phyloP scores from a whole-genome alignment of 2,797 vertebrate genomes.

The Alca torda region DNA sequence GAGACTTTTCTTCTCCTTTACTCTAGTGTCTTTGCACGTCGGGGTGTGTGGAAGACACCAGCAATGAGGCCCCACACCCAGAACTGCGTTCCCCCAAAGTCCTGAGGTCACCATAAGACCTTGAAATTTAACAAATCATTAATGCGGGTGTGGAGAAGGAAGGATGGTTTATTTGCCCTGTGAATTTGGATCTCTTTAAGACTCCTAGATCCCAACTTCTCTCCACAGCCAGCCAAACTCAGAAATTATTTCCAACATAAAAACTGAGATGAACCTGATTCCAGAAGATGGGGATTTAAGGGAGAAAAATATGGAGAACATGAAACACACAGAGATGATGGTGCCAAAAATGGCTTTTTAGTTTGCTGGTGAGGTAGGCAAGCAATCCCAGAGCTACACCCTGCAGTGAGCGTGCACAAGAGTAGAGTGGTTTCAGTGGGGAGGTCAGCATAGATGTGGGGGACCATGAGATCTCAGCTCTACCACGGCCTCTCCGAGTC shows the following conservation, averaged over 20 bases:
- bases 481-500: background rate
- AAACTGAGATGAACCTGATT: background rate
- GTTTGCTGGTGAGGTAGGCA: background rate
- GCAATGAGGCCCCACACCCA: background rate
- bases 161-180: background rate
- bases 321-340: background rate
- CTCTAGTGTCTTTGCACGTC: accelerated
- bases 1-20: background rate
- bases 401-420: background rate
- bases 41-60: background rate
- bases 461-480: background rate
- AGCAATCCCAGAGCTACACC: background rate
- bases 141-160: background rate
- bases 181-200: background rate
- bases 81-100: background rate
- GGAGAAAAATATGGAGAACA: background rate
- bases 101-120: background rate
- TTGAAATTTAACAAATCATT: background rate
- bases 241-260: background rate
- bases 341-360: background rate
- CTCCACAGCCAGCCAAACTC: background rate
- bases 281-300: background rate
- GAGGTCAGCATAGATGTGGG: accelerated
- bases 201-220: background rate
- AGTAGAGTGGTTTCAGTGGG: background rate